Evolutionary conservation across 1,140 invertebrate species (phyloP).

Genomic region (Agraylea sexmaculata): DNA sequence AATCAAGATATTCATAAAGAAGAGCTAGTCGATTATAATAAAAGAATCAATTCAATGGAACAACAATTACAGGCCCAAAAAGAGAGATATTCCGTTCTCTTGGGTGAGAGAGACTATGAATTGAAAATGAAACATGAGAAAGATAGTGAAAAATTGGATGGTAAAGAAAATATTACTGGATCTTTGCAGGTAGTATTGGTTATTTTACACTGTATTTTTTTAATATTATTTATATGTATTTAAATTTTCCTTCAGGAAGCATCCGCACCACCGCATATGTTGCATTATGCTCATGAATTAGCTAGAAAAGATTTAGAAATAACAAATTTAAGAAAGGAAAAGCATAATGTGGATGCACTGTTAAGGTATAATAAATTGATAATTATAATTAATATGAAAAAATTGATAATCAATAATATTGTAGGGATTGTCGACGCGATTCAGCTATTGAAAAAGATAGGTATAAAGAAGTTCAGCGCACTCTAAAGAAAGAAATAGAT

Average conservation of each 20-base stretch:
- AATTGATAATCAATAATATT: conserved; percentile 37
- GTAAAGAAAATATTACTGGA: conserved; percentile 15
- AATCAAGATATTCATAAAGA: conserved; percentile 49
- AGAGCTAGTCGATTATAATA: conserved; percentile 40
- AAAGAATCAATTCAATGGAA: conserved; percentile 49
- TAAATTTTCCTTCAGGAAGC: conserved; percentile 27
- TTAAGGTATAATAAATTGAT: conserved; percentile 34
- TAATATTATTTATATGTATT: background rate
- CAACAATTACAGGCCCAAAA: conserved; percentile 66
- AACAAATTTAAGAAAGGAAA: conserved; percentile 55
- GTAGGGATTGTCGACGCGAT: conserved; percentile 36
- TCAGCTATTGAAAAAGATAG: conserved; percentile 38
- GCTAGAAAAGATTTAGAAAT: conserved; percentile 72
- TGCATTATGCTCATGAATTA: conserved; percentile 76
- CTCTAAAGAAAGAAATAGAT: conserved; percentile 46
- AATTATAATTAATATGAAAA: conserved; percentile 25
- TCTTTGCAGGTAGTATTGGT: conserved; percentile 15
- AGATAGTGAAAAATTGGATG: conserved; percentile 23
- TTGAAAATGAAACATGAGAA: conserved; percentile 43
- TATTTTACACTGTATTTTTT: conserved; percentile 1
- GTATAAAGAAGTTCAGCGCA: conserved; percentile 37
- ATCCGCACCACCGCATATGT: conserved; percentile 48
- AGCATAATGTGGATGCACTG: conserved; percentile 55
- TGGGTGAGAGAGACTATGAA: conserved; percentile 73
- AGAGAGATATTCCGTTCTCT: conserved; percentile 58